Percentiles rank a stretch among this genome's conserved stretches.
phyloP scores from a whole-genome alignment of 2,113 vertebrate species.

The human region DNA sequence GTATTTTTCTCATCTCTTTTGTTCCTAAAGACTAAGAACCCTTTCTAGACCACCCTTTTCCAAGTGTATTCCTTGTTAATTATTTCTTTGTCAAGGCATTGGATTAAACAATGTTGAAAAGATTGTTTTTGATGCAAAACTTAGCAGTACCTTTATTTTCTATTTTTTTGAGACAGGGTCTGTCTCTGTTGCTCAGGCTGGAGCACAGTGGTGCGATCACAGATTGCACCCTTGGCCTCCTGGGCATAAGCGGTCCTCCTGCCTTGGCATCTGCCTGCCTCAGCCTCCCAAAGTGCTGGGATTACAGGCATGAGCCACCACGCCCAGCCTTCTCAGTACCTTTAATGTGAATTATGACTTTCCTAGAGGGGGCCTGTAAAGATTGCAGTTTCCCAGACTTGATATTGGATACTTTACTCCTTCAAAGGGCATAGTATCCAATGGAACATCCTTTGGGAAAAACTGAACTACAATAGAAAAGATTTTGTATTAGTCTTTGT shows the following conservation, averaged over 20 bases:
- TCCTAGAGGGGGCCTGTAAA: background rate
- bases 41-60: background rate
- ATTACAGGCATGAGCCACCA: too few species aligned
- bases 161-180: too few species aligned
- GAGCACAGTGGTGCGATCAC: too few species aligned
- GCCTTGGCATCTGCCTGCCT: too few species aligned
- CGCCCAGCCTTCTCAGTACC: background rate
- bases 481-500: background rate
- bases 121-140: background rate
- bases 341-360: background rate
- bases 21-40: background rate
- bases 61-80: background rate
- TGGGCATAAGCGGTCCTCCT: too few species aligned
- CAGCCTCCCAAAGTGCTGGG: too few species aligned
- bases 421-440: background rate
- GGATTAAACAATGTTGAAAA: slow-evolving; percentile 6
- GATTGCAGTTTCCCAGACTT: background rate
- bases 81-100: background rate
- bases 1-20: background rate
- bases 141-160: background rate
- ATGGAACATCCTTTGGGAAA: background rate
- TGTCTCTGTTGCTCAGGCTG: too few species aligned
- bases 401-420: background rate
- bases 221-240: too few species aligned
- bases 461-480: background rate